Percentiles rank a stretch among this genome's conserved stretches.
Conservation (phyloP, 2,797 vertebrate genomes). For the Varecia variegata region DNA sequence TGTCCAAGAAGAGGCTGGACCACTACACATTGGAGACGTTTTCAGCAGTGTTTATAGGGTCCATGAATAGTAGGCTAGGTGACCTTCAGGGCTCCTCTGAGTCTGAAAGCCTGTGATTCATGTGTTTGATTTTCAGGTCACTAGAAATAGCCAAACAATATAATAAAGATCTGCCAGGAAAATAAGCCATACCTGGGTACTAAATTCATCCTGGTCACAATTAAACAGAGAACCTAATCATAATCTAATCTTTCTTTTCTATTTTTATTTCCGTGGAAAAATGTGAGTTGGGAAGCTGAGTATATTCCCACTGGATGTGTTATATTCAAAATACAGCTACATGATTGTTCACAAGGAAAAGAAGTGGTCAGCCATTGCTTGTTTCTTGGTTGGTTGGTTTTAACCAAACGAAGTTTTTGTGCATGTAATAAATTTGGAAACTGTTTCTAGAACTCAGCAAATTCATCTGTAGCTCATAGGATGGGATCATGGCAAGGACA, state of each 20-base stretch:
- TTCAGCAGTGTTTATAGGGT: neutral
- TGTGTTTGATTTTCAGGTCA: slow-evolving; percentile 40
- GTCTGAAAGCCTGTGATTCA: neutral
- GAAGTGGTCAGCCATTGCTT: neutral
- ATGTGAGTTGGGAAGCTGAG: slow-evolving; percentile 35
- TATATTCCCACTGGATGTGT: neutral
- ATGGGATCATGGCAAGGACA: neutral
- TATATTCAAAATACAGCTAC: neutral
- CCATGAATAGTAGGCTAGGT: neutral
- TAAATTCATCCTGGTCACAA: slow-evolving; percentile 37
- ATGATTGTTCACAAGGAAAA: neutral
- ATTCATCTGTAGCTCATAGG: neutral
- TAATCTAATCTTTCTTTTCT: slow-evolving; percentile 54
- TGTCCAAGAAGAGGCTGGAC: neutral
- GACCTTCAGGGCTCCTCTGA: neutral
- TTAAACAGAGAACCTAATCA: slow-evolving; percentile 46
- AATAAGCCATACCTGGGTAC: slow-evolving; percentile 32
- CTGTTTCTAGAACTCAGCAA: slow-evolving; percentile 15
- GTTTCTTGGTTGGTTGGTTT: neutral
- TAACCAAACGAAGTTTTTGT: slow-evolving; percentile 5
- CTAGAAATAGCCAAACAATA: slow-evolving; percentile 47
- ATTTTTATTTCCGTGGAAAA: slow-evolving; percentile 49
- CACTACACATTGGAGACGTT: neutral
- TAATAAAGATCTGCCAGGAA: slow-evolving; percentile 34
- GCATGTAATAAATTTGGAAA: neutral